A percentile compares a stretch with the other conserved stretches of the same genome.
Evolutionary conservation across 2,888 invertebrate genomes (phyloP).

Genomic region (Drosophila gaucha): DNA sequence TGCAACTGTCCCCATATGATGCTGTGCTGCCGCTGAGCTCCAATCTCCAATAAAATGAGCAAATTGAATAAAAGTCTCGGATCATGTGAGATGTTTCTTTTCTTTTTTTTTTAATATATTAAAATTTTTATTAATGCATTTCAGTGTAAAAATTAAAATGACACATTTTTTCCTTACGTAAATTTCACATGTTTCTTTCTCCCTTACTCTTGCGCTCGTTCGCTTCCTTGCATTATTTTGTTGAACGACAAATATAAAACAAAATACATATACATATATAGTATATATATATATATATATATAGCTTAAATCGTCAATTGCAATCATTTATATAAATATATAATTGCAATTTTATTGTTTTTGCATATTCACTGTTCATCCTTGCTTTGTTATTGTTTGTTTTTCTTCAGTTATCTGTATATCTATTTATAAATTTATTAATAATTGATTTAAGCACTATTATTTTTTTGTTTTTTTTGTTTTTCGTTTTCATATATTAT

Average conservation of each 20-base stretch:
- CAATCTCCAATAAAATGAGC: no score
- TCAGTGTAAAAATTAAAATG: slow-evolving; percentile 81
- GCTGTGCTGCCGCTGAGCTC: no score
- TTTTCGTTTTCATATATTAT: neutral
- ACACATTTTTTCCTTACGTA: slow-evolving; percentile 76
- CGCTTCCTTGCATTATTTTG: slow-evolving; percentile 52
- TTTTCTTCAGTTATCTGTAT: slow-evolving; percentile 51
- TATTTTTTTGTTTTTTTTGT: slow-evolving; percentile 31
- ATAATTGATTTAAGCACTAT: slow-evolving; percentile 70
- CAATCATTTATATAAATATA: slow-evolving; percentile 54
- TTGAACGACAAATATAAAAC: slow-evolving; percentile 68
- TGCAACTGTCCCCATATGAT: no score
- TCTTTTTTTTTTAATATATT: slow-evolving; percentile 57
- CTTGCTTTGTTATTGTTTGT: slow-evolving; percentile 65
- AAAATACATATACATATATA: slow-evolving; percentile 60
- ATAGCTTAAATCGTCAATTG: slow-evolving; percentile 52
- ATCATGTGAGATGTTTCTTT: slow-evolving; percentile 3
- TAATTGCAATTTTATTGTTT: slow-evolving; percentile 69
- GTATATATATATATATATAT: slow-evolving; percentile 39
- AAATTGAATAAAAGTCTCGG: neutral
- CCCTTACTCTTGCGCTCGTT: slow-evolving; percentile 36
- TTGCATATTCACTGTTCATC: slow-evolving; percentile 70
- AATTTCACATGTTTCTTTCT: slow-evolving; percentile 70
- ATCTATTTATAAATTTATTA: slow-evolving; percentile 61
- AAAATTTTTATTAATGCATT: slow-evolving; percentile 77